These are phyloP conservation scores for Drosophila cyrtoloma DNA, from an alignment of 2,888 invertebrate species.

Conservation along the genomic window DNA sequence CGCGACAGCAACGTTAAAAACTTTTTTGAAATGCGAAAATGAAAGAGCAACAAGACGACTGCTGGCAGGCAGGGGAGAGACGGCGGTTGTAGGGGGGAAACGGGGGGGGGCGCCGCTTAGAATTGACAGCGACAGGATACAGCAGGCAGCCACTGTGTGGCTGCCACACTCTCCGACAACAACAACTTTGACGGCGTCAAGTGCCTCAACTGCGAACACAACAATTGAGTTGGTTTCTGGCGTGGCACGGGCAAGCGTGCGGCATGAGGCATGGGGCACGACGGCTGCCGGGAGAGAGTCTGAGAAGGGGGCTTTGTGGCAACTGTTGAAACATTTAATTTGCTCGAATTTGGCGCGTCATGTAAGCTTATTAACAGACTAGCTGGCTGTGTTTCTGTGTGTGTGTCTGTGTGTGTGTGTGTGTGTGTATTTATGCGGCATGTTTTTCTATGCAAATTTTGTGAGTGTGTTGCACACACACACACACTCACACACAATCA, in stretches of 20 bases:
- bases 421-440: slow-evolving; percentile 35
- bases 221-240: slow-evolving; percentile 72
- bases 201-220: slow-evolving; percentile 72
- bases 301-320: slow-evolving; percentile 1
- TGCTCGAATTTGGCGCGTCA: slow-evolving; percentile 71
- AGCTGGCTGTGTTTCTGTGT: slow-evolving; percentile 9
- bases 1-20: slow-evolving; percentile 56
- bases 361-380: slow-evolving; percentile 78
- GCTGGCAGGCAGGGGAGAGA: background rate
- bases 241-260: background rate
- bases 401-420: slow-evolving; percentile 3
- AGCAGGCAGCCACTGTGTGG: slow-evolving; percentile 47
- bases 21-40: slow-evolving; percentile 79
- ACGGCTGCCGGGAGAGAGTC: background rate
- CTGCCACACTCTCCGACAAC: slow-evolving; percentile 34
- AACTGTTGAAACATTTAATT: slow-evolving; percentile 76
- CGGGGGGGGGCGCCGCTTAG: slow-evolving; percentile 42
- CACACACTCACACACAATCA: background rate
- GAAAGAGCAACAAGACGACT: slow-evolving; percentile 75
- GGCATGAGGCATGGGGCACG: background rate
- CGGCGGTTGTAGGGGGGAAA: background rate
- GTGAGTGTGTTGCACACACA: slow-evolving; percentile 20
- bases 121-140: slow-evolving; percentile 77
- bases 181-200: slow-evolving; percentile 53
- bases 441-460: slow-evolving; percentile 78